Conservation (phyloP, 2,888 invertebrate genomes). For the Cheilosia variabilis region DNA sequence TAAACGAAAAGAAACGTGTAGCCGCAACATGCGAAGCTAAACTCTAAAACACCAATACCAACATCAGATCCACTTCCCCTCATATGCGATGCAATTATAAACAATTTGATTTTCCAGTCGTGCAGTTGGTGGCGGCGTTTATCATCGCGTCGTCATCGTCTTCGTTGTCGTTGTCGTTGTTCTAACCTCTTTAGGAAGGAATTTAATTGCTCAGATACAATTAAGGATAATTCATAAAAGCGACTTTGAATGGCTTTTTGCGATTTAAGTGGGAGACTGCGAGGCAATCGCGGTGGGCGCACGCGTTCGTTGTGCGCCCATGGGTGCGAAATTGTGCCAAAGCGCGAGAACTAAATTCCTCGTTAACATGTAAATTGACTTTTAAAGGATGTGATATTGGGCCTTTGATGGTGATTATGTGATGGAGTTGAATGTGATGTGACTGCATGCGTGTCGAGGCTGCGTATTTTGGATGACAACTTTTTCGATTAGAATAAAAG, state of each 20-base stretch:
- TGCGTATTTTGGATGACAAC: constrained; percentile 27
- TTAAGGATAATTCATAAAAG: constrained; percentile 75
- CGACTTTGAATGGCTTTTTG: constrained; percentile 74
- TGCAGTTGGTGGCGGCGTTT: constrained; percentile 44
- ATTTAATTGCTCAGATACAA: constrained; percentile 75
- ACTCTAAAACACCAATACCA: background rate
- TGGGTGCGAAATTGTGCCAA: constrained; percentile 72
- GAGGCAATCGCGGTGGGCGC: constrained; percentile 2
- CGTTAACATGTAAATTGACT: constrained; percentile 77
- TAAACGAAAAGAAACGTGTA: constrained; percentile 35
- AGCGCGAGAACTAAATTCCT: constrained; percentile 76
- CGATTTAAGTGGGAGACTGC: constrained; percentile 60
- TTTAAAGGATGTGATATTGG: constrained; percentile 73
- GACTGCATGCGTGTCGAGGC: constrained; percentile 24
- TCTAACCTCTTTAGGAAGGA: constrained; percentile 71
- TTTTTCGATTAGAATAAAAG: constrained; percentile 22
- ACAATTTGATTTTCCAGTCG: constrained; percentile 71
- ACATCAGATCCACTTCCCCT: constrained; percentile 24
- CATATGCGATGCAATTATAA: constrained; percentile 70
- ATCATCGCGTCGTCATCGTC: constrained; percentile 7
- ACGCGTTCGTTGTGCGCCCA: constrained; percentile 34
- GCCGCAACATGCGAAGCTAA: constrained; percentile 32
- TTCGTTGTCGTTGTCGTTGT: constrained; percentile 14
- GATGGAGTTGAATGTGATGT: constrained; percentile 9
- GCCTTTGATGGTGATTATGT: constrained; percentile 68